Conservation (phyloP, 2,113 vertebrate species). For the Saguinus midas region DNA sequence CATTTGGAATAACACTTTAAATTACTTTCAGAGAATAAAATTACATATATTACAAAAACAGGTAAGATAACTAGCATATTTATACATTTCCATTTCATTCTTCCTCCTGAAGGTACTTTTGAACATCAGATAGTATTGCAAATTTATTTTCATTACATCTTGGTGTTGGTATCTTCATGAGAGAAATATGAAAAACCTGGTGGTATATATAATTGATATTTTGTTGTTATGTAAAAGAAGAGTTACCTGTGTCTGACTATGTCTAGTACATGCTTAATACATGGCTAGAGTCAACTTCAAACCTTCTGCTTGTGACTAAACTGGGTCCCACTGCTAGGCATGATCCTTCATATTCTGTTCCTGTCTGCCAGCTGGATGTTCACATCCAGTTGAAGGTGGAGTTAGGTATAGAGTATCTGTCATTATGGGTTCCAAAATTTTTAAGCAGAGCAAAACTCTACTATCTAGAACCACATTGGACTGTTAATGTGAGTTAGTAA, state of each 20-base stretch:
- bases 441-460: background rate
- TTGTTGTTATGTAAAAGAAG: background rate
- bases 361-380: background rate
- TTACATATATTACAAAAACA: background rate
- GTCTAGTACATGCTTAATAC: no score
- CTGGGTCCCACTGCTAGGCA: background rate
- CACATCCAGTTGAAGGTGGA: background rate
- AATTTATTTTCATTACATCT: background rate
- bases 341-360: background rate
- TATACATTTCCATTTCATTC: slow-evolving; percentile 12
- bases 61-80: background rate
- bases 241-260: background rate
- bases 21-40: background rate
- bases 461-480: background rate
- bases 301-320: background rate
- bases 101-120: background rate
- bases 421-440: background rate
- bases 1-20: background rate
- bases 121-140: background rate
- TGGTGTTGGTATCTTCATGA: background rate
- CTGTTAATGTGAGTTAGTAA: background rate
- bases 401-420: background rate
- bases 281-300: background rate
- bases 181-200: background rate
- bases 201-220: background rate